A percentile compares a stretch with the other conserved stretches of the same genome.
Conservation (phyloP, 2,113 vertebrate species). For the Ammodytes marinus region DNA sequence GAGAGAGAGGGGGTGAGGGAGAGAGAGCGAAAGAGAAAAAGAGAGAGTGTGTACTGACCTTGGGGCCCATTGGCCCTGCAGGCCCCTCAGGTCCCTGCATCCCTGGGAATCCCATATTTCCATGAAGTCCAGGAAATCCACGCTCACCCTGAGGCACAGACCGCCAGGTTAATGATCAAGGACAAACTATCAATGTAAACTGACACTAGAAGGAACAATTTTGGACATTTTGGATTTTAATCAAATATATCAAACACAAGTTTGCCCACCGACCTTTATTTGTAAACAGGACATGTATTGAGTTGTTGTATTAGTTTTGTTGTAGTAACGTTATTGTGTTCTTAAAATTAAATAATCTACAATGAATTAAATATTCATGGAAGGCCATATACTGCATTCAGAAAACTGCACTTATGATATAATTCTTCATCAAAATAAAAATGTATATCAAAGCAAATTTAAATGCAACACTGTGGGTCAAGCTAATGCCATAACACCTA, state of each 20-base stretch:
- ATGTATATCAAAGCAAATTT: background rate
- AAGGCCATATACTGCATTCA: background rate
- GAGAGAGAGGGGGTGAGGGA: too few species aligned
- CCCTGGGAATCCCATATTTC: slow-evolving; percentile 96
- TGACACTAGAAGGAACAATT: background rate
- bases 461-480: background rate
- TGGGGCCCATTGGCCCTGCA: slow-evolving; percentile 88
- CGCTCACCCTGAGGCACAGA: slow-evolving; percentile 88
- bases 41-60: slow-evolving; percentile 82
- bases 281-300: background rate
- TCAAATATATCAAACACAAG: background rate
- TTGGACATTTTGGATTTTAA: background rate
- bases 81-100: slow-evolving; percentile 96
- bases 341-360: background rate
- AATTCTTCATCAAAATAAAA: background rate
- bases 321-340: background rate
- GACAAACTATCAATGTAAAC: background rate
- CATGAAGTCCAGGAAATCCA: slow-evolving; percentile 92
- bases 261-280: background rate
- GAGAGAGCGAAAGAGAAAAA: too few species aligned
- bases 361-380: background rate
- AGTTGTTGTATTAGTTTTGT: background rate
- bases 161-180: background rate
- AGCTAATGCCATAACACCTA: background rate
- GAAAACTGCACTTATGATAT: background rate